Conservation (phyloP, 35 echinoderm and acorn worm genomes). For the Ptychodera flava region DNA sequence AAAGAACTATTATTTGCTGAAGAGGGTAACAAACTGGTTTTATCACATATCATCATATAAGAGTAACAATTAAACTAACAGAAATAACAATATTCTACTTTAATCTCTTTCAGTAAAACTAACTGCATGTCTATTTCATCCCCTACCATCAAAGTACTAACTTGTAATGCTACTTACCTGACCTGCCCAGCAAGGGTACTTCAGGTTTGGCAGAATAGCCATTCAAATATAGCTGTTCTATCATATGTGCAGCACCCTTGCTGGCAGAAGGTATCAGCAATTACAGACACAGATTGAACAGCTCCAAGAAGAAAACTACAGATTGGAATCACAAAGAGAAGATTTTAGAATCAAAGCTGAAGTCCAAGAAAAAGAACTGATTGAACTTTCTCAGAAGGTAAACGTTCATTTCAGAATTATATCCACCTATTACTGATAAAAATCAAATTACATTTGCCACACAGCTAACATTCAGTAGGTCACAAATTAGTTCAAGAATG, state of each 20-base stretch:
- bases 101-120: too few species aligned
- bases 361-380: constrained; percentile 74
- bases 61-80: too few species aligned
- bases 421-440: background rate
- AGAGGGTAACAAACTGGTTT: too few species aligned
- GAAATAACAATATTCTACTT: too few species aligned
- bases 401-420: background rate
- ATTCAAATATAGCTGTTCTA: background rate
- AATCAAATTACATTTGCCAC: too few species aligned
- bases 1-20: too few species aligned
- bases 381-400: constrained; percentile 81
- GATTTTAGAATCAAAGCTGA: constrained; percentile 86
- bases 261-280: constrained; percentile 74
- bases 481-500: too few species aligned
- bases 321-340: constrained; percentile 72
- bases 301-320: constrained; percentile 82
- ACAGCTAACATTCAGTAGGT: too few species aligned
- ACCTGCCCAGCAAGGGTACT: background rate
- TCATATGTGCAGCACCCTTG: constrained; percentile 47
- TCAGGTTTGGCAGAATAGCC: constrained; percentile 2
- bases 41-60: too few species aligned
- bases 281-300: constrained; percentile 79
- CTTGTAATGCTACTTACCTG: background rate
- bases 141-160: too few species aligned
- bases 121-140: too few species aligned